These are phyloP conservation scores for Lymantria dispar DNA, from an alignment of 2,888 invertebrate genomes.

Conservation along the genomic window DNA sequence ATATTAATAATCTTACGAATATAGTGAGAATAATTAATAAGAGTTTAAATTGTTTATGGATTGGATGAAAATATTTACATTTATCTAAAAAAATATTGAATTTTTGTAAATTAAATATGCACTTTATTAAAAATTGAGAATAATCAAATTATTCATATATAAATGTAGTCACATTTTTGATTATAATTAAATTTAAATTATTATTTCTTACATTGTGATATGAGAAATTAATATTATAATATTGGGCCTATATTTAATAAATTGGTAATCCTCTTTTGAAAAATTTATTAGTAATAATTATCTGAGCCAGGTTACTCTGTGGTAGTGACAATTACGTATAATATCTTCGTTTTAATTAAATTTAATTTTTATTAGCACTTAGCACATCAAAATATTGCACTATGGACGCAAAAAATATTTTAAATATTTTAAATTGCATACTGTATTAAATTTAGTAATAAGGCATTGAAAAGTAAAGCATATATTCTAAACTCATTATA, in stretches of 20 bases:
- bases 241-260: slow-evolving; percentile 54
- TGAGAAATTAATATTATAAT: slow-evolving; percentile 34
- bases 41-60: slow-evolving; percentile 32
- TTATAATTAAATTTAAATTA: slow-evolving; percentile 33
- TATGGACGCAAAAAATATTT: slow-evolving; percentile 34
- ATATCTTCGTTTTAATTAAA: slow-evolving; percentile 16
- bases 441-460: slow-evolving; percentile 33
- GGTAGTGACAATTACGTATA: slow-evolving; percentile 18
- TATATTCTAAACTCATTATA: slow-evolving; percentile 76
- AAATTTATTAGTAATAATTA: slow-evolving; percentile 31
- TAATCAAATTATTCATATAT: slow-evolving; percentile 52
- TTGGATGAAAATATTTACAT: slow-evolving; percentile 33
- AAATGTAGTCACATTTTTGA: slow-evolving; percentile 24
- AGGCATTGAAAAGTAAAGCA: slow-evolving; percentile 62
- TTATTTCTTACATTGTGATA: slow-evolving; percentile 47
- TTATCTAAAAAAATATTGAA: slow-evolving; percentile 25
- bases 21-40: slow-evolving; percentile 47
- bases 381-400: slow-evolving; percentile 47
- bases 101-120: slow-evolving; percentile 45
- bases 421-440: slow-evolving; percentile 28
- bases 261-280: slow-evolving; percentile 33
- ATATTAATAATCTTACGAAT: slow-evolving; percentile 28
- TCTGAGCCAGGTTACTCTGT: slow-evolving; percentile 18
- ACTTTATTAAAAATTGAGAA: slow-evolving; percentile 50
- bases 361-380: slow-evolving; percentile 39